Conservation (phyloP, 35 echinoderm and acorn worm genomes). For the Antedon bifida region DNA sequence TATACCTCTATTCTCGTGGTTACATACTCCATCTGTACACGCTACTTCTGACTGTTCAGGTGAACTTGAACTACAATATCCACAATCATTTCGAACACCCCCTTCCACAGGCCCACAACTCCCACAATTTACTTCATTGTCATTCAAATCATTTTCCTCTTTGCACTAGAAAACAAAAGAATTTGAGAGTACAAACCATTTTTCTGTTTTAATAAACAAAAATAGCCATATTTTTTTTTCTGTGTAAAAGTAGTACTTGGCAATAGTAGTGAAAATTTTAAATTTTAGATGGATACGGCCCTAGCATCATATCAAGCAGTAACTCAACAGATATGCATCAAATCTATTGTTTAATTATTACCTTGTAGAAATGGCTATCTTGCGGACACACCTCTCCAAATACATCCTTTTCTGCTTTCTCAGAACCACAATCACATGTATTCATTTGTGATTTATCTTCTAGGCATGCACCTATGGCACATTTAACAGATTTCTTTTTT, state of each 20-base stretch:
- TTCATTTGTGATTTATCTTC: background rate
- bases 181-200: too few relatives aligned
- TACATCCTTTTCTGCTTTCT: background rate
- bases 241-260: too few relatives aligned
- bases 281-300: too few relatives aligned
- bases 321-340: too few relatives aligned
- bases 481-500: slow-evolving; percentile 48
- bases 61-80: slow-evolving; percentile 42
- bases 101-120: background rate
- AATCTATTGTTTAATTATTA: too few relatives aligned
- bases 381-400: background rate
- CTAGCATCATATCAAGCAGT: too few relatives aligned
- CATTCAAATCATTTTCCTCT: background rate
- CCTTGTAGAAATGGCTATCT: background rate
- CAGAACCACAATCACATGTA: background rate
- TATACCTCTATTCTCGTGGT: slow-evolving; percentile 20
- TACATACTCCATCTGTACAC: slow-evolving; percentile 52
- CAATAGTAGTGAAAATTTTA: too few relatives aligned
- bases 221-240: too few relatives aligned
- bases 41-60: slow-evolving; percentile 55
- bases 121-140: background rate
- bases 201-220: too few relatives aligned
- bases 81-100: slow-evolving; percentile 28
- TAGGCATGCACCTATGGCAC: background rate
- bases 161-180: background rate